Percentiles rank a stretch among this genome's conserved stretches.
Conservation (phyloP, 2,888 invertebrate genomes). For the Teleogryllus oceanicus region DNA sequence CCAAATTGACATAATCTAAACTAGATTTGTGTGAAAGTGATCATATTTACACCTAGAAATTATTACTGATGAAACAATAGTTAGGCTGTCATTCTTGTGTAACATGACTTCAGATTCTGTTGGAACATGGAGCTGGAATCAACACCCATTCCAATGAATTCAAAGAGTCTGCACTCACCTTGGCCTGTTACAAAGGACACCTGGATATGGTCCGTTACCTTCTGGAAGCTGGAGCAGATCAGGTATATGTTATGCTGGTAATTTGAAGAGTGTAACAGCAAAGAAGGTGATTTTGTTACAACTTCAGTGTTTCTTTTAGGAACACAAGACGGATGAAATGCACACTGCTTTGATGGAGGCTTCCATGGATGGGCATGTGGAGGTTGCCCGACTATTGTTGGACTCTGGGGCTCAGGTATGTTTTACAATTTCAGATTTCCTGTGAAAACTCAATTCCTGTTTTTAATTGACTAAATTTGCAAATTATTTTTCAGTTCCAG, state of each 20-base stretch:
- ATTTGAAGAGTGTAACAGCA: not conserved
- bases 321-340: slow-evolving; percentile 99
- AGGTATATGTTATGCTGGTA: slow-evolving; percentile 45
- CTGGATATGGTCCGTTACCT: slow-evolving; percentile 96
- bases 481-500: too few species aligned
- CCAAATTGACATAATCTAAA: not conserved
- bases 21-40: too few species aligned
- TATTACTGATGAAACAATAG: not conserved
- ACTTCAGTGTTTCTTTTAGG: slow-evolving; percentile 52
- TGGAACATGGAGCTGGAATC: slow-evolving; percentile 93
- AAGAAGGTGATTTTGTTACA: not conserved
- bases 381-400: slow-evolving; percentile 88
- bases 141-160: slow-evolving; percentile 99
- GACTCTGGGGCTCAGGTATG: slow-evolving; percentile 91
- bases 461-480: too few species aligned
- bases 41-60: too few species aligned
- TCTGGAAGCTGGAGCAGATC: slow-evolving; percentile 90
- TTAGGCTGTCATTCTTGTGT: too few species aligned
- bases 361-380: slow-evolving; percentile 99
- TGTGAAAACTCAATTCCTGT: too few species aligned
- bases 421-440: not conserved
- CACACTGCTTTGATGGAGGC: slow-evolving; percentile 99
- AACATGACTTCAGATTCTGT: slow-evolving; percentile 58
- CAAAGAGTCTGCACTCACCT: slow-evolving; percentile 94
- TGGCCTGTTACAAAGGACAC: slow-evolving; percentile 95